These are phyloP conservation scores for Augiades crinisus DNA, from an alignment of 2,888 invertebrate species.

Conservation along the genomic window DNA sequence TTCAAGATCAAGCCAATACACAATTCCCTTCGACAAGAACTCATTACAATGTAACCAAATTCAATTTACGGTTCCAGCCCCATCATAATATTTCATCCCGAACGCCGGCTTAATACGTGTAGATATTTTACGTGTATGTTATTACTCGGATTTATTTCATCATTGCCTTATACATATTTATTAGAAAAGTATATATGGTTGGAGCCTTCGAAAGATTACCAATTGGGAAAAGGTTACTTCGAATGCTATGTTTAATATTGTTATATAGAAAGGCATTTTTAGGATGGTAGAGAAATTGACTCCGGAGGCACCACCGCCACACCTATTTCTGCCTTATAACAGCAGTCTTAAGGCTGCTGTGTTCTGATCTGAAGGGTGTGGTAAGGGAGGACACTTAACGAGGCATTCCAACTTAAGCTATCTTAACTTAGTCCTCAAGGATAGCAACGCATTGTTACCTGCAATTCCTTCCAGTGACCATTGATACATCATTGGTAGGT, in stretches of 20 bases:
- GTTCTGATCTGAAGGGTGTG: too few species aligned
- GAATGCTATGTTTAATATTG: neutral
- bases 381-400: too few species aligned
- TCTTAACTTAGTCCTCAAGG: too few species aligned
- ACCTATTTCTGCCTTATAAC: too few species aligned
- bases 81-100: constrained; percentile 71
- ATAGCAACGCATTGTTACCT: too few species aligned
- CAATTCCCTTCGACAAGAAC: constrained; percentile 65
- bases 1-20: constrained; percentile 72
- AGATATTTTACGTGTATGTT: neutral
- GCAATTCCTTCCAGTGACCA: too few species aligned
- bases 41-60: constrained; percentile 77
- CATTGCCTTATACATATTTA: constrained; percentile 5
- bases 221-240: neutral
- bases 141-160: constrained; percentile 25
- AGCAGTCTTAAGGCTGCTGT: too few species aligned
- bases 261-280: too few species aligned
- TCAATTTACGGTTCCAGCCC: constrained; percentile 68
- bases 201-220: neutral
- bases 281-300: too few species aligned
- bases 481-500: too few species aligned
- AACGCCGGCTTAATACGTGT: constrained; percentile 29
- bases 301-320: too few species aligned
- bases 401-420: too few species aligned
- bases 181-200: neutral